A percentile compares a stretch with the other conserved stretches of the same genome.
Evolutionary conservation across 2,113 vertebrate species (phyloP).

Genomic region (Macquaria ambigua): DNA sequence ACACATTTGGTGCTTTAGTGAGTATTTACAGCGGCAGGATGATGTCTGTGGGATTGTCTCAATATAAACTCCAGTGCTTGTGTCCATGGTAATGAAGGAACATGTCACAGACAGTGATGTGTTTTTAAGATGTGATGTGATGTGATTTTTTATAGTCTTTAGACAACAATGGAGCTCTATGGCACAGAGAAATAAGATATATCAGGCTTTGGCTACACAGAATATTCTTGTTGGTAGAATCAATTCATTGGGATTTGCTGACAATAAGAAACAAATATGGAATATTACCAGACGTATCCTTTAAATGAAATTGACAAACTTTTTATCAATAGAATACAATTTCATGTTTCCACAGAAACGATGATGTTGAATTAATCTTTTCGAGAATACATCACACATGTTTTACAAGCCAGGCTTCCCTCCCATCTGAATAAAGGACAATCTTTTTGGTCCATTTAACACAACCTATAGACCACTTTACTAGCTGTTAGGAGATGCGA

Average conservation of each 20-base stretch:
- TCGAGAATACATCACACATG: background rate
- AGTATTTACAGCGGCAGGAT: background rate
- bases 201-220: background rate
- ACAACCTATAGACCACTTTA: constrained; percentile 5
- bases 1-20: background rate
- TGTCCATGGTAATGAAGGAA: background rate
- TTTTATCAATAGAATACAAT: background rate
- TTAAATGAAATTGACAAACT: background rate
- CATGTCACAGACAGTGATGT: background rate
- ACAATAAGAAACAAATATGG: background rate
- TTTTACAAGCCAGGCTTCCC: background rate
- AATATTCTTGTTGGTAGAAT: background rate
- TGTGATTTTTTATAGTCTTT: background rate
- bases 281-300: background rate
- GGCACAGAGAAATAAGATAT: background rate
- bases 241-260: background rate
- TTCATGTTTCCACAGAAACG: background rate
- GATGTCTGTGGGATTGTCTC: background rate
- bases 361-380: background rate
- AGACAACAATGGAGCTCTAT: background rate
- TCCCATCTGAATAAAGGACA: constrained; percentile 23
- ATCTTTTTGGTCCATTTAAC: constrained; percentile 44
- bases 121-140: too few relatives aligned
- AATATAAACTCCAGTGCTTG: background rate
- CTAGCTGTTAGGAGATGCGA: background rate